phyloP scores from a whole-genome alignment of 2,888 invertebrate species.

The Podabrus alpinus region DNA sequence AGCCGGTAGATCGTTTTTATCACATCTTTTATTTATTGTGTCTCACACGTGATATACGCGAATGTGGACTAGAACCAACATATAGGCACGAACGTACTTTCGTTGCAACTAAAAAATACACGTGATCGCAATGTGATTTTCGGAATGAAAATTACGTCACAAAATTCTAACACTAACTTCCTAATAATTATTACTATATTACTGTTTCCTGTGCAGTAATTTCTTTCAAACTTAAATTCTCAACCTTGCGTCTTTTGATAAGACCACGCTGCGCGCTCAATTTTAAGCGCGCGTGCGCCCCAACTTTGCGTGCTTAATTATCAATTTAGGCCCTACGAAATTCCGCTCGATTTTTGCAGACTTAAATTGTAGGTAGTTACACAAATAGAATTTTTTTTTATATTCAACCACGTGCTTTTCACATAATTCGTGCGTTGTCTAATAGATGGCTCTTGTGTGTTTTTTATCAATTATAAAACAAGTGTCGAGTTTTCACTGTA shows the following conservation, averaged over 20 bases:
- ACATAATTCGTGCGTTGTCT: background rate
- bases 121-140: background rate
- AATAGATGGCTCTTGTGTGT: background rate
- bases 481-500: background rate
- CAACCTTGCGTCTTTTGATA: background rate
- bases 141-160: background rate
- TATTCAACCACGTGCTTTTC: background rate
- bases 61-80: background rate
- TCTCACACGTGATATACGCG: constrained; percentile 5
- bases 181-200: background rate
- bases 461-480: background rate
- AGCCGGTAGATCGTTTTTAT: background rate
- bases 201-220: background rate
- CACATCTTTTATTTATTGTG: constrained; percentile 4
- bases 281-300: background rate
- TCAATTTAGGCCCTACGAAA: background rate
- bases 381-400: background rate
- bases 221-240: background rate
- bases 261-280: background rate
- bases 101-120: background rate
- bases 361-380: background rate
- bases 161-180: background rate
- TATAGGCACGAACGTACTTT: background rate
- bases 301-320: background rate
- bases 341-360: background rate